Percentiles rank a stretch among this genome's conserved stretches.
Conservation (phyloP, 2,888 invertebrate genomes). For the Diplolepis rosae region DNA sequence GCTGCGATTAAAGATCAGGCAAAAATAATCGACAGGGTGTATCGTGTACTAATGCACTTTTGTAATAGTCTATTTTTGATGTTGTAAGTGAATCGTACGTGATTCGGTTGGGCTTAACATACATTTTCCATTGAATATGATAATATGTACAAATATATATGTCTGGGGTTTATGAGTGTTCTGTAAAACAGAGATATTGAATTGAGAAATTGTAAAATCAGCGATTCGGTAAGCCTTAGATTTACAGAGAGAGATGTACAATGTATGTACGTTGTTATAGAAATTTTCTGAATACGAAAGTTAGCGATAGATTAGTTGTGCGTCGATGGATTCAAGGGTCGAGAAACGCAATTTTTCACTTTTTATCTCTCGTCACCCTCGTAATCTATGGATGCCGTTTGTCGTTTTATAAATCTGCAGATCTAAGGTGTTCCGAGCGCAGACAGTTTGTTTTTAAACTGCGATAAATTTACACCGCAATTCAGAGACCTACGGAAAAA, state of each 20-base stretch:
- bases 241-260: slow-evolving; percentile 45
- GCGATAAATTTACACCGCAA: slow-evolving; percentile 12
- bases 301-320: neutral
- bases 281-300: neutral
- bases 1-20: neutral
- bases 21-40: slow-evolving; percentile 61
- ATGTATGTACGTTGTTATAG: slow-evolving; percentile 48
- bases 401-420: neutral
- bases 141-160: slow-evolving; percentile 71
- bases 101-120: slow-evolving; percentile 64
- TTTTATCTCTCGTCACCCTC: neutral
- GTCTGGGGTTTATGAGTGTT: slow-evolving; percentile 64
- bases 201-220: slow-evolving; percentile 39
- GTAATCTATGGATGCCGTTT: neutral
- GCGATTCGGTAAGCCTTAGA: slow-evolving; percentile 45
- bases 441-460: slow-evolving; percentile 13
- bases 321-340: neutral
- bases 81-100: slow-evolving; percentile 69
- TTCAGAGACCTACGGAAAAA: neutral
- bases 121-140: slow-evolving; percentile 68
- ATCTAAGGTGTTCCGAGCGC: slow-evolving; percentile 16
- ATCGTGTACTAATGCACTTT: slow-evolving; percentile 65
- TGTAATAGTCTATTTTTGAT: slow-evolving; percentile 73
- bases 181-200: slow-evolving; percentile 58
- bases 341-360: slow-evolving; percentile 9